Conservation (phyloP, 2,888 invertebrate genomes). For the Athripsodes cinereus region DNA sequence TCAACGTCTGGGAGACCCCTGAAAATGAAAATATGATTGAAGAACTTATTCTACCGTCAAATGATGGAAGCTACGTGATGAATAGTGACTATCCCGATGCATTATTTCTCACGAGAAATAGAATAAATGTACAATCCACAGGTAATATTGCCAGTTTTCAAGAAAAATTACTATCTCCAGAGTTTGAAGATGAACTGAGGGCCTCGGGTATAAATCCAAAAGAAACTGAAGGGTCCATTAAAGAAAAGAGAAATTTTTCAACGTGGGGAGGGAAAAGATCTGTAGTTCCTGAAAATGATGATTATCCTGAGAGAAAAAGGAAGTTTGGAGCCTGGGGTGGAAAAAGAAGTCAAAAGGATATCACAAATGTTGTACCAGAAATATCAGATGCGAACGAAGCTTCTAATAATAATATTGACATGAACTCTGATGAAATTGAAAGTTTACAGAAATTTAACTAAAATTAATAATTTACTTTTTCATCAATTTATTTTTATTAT, state of each 20-base stretch:
- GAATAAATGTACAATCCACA: constrained; percentile 5
- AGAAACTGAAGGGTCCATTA: background rate
- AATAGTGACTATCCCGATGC: background rate
- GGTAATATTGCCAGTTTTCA: constrained; percentile 11
- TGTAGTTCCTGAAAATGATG: too few relatives aligned
- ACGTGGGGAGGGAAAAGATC: constrained; percentile 20
- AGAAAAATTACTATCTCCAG: background rate
- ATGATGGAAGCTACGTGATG: background rate
- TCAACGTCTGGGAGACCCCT: too few relatives aligned
- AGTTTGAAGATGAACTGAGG: background rate
- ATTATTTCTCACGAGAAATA: background rate
- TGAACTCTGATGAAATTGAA: too few relatives aligned
- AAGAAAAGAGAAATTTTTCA: constrained; percentile 19
- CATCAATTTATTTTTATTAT: too few relatives aligned
- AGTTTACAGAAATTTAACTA: too few relatives aligned
- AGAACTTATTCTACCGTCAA: background rate
- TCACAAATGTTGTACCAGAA: too few relatives aligned
- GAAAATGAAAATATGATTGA: too few relatives aligned
- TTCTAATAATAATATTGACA: too few relatives aligned
- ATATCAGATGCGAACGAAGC: too few relatives aligned
- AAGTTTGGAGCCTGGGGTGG: constrained; percentile 21
- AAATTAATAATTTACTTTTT: too few relatives aligned
- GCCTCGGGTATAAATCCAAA: background rate
- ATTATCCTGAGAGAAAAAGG: too few relatives aligned
- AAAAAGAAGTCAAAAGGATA: constrained; percentile 5